phyloP scores from a whole-genome alignment of 2,797 vertebrate species.

The Margarornis squamiger region DNA sequence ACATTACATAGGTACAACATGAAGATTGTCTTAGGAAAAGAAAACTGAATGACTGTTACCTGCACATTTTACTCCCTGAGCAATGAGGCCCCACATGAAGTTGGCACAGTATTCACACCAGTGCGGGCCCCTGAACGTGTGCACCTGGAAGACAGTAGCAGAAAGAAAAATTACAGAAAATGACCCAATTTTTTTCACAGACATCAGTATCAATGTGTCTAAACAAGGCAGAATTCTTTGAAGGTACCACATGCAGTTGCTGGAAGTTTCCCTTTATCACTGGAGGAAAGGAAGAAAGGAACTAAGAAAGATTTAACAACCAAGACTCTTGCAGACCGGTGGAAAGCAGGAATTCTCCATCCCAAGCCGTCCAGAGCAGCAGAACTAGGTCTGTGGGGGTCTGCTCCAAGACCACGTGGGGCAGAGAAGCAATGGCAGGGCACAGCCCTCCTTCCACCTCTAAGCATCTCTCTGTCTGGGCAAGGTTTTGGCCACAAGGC shows the following conservation, averaged over 20 bases:
- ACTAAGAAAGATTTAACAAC: not conserved
- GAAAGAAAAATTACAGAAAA: slow-evolving; percentile 13
- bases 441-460: not conserved
- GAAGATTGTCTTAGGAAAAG: not conserved
- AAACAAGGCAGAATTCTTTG: not conserved
- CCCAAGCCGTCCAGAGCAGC: accelerated
- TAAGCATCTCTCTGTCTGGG: accelerated
- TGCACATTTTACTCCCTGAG: slow-evolving; percentile 99
- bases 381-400: not conserved
- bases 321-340: not conserved
- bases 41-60: slow-evolving; percentile 76
- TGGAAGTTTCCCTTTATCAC: not conserved
- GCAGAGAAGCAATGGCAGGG: not conserved
- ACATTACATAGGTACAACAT: not conserved
- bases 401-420: not conserved
- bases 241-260: not conserved
- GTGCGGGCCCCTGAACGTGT: slow-evolving; percentile 96
- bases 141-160: slow-evolving; percentile 83
- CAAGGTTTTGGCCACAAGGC: not conserved
- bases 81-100: slow-evolving; percentile 99
- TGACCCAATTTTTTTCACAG: not conserved
- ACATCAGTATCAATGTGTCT: not conserved
- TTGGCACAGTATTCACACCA: slow-evolving; percentile 99
- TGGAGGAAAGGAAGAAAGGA: slow-evolving; percentile 9
- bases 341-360: not conserved